Conservation (phyloP, 2,888 invertebrate species). For the Erpobdella octoculata region DNA sequence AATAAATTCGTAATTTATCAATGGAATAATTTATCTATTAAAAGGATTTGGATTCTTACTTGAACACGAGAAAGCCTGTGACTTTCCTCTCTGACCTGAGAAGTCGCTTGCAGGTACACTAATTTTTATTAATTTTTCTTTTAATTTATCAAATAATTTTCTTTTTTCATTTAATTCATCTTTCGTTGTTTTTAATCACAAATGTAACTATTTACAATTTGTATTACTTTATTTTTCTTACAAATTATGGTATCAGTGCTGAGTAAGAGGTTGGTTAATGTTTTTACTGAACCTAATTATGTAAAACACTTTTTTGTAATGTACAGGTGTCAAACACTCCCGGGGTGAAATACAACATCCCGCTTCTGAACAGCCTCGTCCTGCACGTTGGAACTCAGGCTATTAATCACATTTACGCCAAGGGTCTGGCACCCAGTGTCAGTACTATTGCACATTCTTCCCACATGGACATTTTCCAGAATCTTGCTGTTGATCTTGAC, state of each 20-base stretch:
- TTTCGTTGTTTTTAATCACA: neutral
- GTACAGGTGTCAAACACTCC: constrained; percentile 57
- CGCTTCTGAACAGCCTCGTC: constrained; percentile 90
- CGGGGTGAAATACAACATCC: constrained; percentile 86
- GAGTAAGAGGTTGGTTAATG: too few species aligned
- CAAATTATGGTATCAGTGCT: too few species aligned
- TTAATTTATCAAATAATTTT: neutral
- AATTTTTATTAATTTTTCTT: neutral
- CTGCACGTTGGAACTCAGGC: constrained; percentile 88
- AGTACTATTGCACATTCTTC: constrained; percentile 90
- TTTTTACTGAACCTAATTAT: too few species aligned
- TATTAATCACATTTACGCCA: constrained; percentile 78
- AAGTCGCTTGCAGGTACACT: constrained; percentile 70
- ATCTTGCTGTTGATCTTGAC: constrained; percentile 91
- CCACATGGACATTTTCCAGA: constrained; percentile 99
- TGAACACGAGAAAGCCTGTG: constrained; percentile 85
- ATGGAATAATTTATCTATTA: neutral
- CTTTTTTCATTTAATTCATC: neutral
- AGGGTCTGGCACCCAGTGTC: constrained; percentile 86
- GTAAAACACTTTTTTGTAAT: too few species aligned
- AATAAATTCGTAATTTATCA: neutral
- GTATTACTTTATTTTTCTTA: too few species aligned
- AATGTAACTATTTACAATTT: neutral
- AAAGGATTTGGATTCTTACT: constrained; percentile 84
- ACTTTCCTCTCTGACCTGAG: constrained; percentile 83